phyloP scores from a whole-genome alignment of 1,140 invertebrate species.

The Bombus terrestris region DNA sequence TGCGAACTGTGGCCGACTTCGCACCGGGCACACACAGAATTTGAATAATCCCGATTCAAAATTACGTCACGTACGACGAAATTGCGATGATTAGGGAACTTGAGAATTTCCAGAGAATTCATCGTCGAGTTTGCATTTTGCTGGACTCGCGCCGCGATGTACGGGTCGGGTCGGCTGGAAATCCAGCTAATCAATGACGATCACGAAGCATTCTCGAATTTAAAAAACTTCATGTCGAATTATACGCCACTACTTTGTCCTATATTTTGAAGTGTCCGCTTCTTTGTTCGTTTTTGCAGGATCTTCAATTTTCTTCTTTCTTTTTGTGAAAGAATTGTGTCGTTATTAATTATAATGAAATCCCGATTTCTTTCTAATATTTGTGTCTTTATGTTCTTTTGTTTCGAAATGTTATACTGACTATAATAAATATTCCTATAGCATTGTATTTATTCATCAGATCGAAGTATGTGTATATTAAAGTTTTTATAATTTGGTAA shows the following conservation, averaged over 20 bases:
- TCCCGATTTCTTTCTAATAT: not conserved
- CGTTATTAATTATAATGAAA: not conserved
- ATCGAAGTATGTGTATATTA: no score
- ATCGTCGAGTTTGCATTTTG: constrained; percentile 59
- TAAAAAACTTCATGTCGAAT: constrained; percentile 55
- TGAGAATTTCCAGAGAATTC: constrained; percentile 72
- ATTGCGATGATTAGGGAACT: constrained; percentile 75
- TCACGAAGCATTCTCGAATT: not conserved
- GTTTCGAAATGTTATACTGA: not conserved
- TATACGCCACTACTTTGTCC: not conserved
- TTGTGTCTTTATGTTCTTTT: not conserved
- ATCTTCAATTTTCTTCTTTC: not conserved
- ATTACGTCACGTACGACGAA: constrained; percentile 75
- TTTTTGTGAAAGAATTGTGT: not conserved
- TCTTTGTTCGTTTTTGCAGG: not conserved
- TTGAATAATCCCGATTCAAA: constrained; percentile 75
- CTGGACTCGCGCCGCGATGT: constrained; percentile 20
- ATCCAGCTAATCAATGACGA: not conserved
- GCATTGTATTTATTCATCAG: not conserved
- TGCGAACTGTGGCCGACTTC: constrained; percentile 53
- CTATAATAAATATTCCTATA: not conserved
- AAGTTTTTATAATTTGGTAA: not conserved
- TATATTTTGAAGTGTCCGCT: not conserved
- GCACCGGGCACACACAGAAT: constrained; percentile 60
- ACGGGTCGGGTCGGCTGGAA: no score